Evolutionary conservation across 2,797 vertebrate species (phyloP).

Genomic region (Lithobates pipiens): DNA sequence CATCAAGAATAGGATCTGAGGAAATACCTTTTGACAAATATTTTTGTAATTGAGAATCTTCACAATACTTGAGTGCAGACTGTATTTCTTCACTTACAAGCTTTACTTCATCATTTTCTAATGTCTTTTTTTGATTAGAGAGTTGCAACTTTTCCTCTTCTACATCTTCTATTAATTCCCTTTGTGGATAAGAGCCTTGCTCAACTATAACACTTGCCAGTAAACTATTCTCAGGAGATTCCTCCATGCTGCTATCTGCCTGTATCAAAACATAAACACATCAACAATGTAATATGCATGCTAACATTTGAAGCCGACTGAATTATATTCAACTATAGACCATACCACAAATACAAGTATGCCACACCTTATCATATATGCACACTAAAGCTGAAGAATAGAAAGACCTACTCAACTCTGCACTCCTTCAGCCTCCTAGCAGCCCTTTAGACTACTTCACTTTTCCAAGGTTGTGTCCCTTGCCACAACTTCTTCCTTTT

Average conservation of each 20-base stretch:
- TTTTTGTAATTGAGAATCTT: background rate
- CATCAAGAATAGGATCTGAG: background rate
- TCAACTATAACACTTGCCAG: background rate
- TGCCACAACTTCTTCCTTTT: too few species aligned
- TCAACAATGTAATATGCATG: background rate
- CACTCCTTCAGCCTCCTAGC: too few species aligned
- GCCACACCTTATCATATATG: too few species aligned
- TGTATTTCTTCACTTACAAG: background rate
- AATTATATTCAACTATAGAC: too few species aligned
- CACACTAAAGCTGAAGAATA: too few species aligned
- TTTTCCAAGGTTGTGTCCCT: too few species aligned
- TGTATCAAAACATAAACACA: conserved; percentile 1
- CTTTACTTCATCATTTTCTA: too few species aligned
- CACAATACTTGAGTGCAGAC: background rate
- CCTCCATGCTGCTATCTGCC: background rate
- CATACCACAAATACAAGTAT: too few species aligned
- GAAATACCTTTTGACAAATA: background rate
- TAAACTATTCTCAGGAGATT: background rate
- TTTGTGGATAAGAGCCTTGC: background rate
- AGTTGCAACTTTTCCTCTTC: background rate
- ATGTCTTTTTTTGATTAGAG: background rate
- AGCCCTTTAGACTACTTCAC: too few species aligned
- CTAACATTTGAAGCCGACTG: too few species aligned
- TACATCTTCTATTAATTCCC: background rate
- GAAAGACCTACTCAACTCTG: too few species aligned